A percentile compares a stretch with the other conserved stretches of the same genome.
phyloP scores from a whole-genome alignment of 2,888 invertebrate genomes.

The Gortyna flavago region DNA sequence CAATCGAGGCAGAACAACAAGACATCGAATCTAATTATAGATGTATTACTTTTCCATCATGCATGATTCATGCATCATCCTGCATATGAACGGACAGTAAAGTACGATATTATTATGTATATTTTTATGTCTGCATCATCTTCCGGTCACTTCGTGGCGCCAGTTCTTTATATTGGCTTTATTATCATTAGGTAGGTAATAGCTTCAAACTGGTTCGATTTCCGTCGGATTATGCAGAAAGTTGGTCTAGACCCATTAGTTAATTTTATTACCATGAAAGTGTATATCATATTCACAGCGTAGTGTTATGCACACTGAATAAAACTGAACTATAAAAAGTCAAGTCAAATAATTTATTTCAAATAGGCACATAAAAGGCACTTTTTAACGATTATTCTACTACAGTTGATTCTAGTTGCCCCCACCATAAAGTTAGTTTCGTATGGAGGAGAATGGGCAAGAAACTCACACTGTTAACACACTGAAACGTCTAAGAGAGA shows the following conservation, averaged over 20 bases:
- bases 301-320: neutral
- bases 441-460: neutral
- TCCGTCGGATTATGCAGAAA: constrained; percentile 47
- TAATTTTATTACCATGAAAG: constrained; percentile 35
- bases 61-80: constrained; percentile 80
- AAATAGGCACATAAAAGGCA: too few species aligned
- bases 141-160: constrained; percentile 69
- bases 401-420: neutral
- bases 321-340: too few species aligned
- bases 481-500: neutral
- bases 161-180: constrained; percentile 35
- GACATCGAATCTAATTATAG: constrained; percentile 45
- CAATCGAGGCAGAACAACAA: constrained; percentile 24
- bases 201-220: constrained; percentile 59
- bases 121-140: constrained; percentile 75
- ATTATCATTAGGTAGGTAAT: constrained; percentile 30
- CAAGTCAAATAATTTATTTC: too few species aligned
- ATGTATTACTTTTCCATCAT: constrained; percentile 62
- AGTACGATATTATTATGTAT: constrained; percentile 61
- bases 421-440: too few species aligned
- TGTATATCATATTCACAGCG: constrained; percentile 23
- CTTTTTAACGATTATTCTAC: neutral
- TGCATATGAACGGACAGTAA: constrained; percentile 74
- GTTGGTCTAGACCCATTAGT: constrained; percentile 34
- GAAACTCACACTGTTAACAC: neutral